phyloP scores from a whole-genome alignment of 2,113 vertebrate species.

The Thomomys bottae region DNA sequence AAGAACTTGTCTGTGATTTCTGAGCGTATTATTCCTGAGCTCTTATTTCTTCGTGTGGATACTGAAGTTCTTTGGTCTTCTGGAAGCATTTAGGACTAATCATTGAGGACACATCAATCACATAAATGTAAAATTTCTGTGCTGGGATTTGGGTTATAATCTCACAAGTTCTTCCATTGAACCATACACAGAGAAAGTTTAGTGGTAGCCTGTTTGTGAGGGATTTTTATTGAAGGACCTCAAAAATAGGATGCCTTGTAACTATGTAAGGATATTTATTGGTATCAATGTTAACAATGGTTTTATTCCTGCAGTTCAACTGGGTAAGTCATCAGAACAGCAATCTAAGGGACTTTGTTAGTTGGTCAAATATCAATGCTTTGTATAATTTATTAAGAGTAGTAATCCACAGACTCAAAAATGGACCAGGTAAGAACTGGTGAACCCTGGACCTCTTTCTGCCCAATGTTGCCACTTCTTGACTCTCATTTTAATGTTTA shows the following conservation, averaged over 20 bases:
- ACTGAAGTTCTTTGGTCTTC: background rate
- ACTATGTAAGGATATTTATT: conserved; percentile 2
- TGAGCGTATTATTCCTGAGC: background rate
- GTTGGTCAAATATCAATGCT: conserved; percentile 25
- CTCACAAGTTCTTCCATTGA: conserved; percentile 8
- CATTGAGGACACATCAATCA: background rate
- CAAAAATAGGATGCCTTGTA: background rate
- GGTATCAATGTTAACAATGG: background rate
- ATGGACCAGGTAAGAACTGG: conserved; percentile 61
- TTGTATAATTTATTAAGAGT: conserved; percentile 39
- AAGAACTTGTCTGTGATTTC: background rate
- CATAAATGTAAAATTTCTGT: background rate
- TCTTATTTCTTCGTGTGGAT: background rate
- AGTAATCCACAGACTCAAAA: conserved; percentile 61
- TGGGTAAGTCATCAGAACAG: conserved; percentile 31
- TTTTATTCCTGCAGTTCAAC: background rate
- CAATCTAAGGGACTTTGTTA: conserved; percentile 51
- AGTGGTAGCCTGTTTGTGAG: background rate
- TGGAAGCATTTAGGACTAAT: background rate
- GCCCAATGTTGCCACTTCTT: conserved; percentile 85
- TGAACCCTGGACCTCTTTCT: conserved; percentile 73
- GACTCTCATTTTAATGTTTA: conserved; percentile 99
- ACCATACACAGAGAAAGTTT: background rate
- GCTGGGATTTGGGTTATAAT: background rate
- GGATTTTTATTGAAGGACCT: conserved; percentile 12